phyloP scores from a whole-genome alignment of 2,888 invertebrate genomes.

The Liodrosophila aerea region DNA sequence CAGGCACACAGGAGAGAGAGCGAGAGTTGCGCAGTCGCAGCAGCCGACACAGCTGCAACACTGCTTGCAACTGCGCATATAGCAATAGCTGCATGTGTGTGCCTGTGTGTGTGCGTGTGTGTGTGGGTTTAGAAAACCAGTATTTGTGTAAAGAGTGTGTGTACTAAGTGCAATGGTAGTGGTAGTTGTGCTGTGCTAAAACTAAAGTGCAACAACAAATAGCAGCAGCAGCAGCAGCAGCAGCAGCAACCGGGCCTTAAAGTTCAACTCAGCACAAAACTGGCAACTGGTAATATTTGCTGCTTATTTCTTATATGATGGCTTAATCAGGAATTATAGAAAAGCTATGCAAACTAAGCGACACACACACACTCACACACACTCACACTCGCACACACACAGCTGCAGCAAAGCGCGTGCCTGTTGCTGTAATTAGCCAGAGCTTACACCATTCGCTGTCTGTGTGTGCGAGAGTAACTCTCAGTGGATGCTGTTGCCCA shows the following conservation, averaged over 20 bases:
- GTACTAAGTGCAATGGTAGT: slow-evolving; percentile 18
- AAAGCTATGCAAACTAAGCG: slow-evolving; percentile 59
- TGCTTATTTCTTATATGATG: slow-evolving; percentile 51
- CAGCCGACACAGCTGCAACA: slow-evolving; percentile 42
- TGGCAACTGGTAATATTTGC: slow-evolving; percentile 44
- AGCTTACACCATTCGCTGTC: slow-evolving; percentile 58
- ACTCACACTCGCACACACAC: slow-evolving; percentile 20
- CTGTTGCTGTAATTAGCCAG: slow-evolving; percentile 71
- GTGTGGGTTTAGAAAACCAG: slow-evolving; percentile 70
- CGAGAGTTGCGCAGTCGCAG: slow-evolving; percentile 59
- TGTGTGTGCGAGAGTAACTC: slow-evolving; percentile 32
- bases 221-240: slow-evolving; percentile 27
- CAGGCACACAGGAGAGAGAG: not conserved
- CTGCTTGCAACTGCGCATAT: slow-evolving; percentile 34
- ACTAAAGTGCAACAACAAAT: slow-evolving; percentile 35
- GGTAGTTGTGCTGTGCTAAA: slow-evolving; percentile 35
- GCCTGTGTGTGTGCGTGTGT: slow-evolving; percentile 27
- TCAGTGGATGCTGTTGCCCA: slow-evolving; percentile 62
- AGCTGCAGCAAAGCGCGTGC: slow-evolving; percentile 64
- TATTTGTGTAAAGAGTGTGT: slow-evolving; percentile 57
- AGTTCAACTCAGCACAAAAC: slow-evolving; percentile 57
- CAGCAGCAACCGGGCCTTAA: slow-evolving; percentile 44
- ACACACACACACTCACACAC: slow-evolving; percentile 26
- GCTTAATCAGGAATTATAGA: slow-evolving; percentile 68
- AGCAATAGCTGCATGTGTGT: slow-evolving; percentile 7